Evolutionary conservation across 2,797 vertebrate genomes (phyloP).

Genomic region (Lepilemur ruficaudatus): DNA sequence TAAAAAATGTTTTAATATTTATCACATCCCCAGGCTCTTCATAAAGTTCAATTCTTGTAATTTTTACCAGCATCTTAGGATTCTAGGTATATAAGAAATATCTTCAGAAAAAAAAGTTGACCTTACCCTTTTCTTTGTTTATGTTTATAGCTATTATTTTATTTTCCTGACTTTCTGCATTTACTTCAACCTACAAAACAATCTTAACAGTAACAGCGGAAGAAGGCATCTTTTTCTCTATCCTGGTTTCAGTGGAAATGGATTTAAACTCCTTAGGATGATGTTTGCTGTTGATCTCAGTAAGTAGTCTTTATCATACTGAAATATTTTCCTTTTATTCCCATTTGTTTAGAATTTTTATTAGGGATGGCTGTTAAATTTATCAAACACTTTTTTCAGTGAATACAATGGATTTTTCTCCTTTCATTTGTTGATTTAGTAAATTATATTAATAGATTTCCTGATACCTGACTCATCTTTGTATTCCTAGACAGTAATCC

Average conservation of each 20-base stretch:
- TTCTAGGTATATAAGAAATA: neutral
- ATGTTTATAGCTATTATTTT: neutral
- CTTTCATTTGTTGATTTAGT: neutral
- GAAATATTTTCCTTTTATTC: neutral
- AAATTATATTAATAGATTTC: constrained; percentile 17
- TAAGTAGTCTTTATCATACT: neutral
- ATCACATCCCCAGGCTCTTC: neutral
- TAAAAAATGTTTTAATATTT: neutral
- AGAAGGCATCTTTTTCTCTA: neutral
- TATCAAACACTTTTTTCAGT: neutral
- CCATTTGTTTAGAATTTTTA: constrained; percentile 18
- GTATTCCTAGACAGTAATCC: neutral
- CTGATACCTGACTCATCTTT: neutral
- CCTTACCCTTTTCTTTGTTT: neutral
- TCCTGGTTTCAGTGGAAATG: neutral
- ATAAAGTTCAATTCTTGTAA: neutral
- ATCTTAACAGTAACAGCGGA: neutral
- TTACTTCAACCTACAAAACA: neutral
- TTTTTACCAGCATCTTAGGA: neutral
- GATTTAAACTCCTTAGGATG: neutral
- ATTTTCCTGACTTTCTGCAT: neutral
- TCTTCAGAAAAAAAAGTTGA: neutral
- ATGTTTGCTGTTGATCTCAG: neutral
- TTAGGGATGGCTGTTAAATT: neutral
- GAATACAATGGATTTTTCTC: neutral